Conservation (phyloP, 2,888 invertebrate species). For the Xestia sexstrigata region DNA sequence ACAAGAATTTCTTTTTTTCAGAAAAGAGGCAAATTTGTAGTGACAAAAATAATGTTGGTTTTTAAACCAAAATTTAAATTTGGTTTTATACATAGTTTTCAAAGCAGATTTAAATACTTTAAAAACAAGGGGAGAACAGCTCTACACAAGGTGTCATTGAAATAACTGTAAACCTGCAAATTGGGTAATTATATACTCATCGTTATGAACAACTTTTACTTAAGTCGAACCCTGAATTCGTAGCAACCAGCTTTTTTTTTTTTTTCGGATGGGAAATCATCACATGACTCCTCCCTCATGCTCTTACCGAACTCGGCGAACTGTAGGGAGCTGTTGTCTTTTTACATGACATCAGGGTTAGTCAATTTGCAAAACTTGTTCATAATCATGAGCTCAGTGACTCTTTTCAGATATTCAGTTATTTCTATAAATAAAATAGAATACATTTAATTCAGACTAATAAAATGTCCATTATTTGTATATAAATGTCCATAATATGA, state of each 20-base stretch:
- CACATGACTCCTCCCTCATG: too few species aligned
- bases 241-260: too few species aligned
- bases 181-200: not conserved
- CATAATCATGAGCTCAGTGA: not conserved
- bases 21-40: not conserved
- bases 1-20: not conserved
- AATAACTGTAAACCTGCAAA: not conserved
- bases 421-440: not conserved
- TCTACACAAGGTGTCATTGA: not conserved
- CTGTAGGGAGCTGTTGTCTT: not conserved
- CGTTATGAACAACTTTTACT: too few species aligned
- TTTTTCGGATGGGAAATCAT: too few species aligned
- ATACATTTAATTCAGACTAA: too few species aligned
- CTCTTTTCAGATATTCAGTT: not conserved
- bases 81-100: not conserved
- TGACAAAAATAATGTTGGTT: not conserved
- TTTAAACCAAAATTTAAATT: not conserved
- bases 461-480: too few species aligned
- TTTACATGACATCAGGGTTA: not conserved
- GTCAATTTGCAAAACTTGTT: not conserved
- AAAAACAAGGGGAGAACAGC: not conserved
- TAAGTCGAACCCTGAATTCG: not conserved
- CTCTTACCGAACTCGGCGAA: not conserved
- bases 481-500: too few species aligned
- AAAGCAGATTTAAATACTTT: not conserved